Percentiles rank a stretch among this genome's conserved stretches.
Conservation (phyloP, 1,140 invertebrate species). For the Papilio aristodemus region DNA sequence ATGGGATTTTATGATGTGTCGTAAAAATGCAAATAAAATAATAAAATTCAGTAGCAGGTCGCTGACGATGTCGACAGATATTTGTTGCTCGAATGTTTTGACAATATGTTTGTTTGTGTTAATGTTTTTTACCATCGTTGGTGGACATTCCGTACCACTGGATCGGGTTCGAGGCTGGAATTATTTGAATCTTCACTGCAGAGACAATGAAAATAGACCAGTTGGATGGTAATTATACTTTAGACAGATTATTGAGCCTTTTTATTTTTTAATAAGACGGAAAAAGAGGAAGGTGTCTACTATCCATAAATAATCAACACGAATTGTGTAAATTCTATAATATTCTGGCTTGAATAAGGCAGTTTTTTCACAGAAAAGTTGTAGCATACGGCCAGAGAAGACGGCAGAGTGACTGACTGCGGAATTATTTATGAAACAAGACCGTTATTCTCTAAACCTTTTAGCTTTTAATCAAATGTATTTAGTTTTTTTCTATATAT, state of each 20-base stretch:
- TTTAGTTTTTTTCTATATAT: no score
- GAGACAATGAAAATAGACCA: slow-evolving; percentile 47
- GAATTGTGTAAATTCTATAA: no score
- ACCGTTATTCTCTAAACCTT: no score
- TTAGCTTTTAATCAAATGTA: no score
- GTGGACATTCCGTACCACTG: neutral
- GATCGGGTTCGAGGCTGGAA: slow-evolving; percentile 37
- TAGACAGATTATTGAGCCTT: neutral
- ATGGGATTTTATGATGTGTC: neutral
- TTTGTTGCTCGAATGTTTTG: neutral
- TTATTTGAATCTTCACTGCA: slow-evolving; percentile 50
- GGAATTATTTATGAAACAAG: no score
- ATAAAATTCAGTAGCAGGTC: neutral
- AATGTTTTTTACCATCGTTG: neutral
- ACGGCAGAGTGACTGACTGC: no score
- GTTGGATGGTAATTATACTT: slow-evolving; percentile 51
- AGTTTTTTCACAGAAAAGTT: no score
- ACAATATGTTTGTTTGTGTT: slow-evolving; percentile 21
- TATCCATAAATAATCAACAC: no score
- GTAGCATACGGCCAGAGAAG: no score
- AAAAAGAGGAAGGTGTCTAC: no score
- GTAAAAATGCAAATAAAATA: neutral
- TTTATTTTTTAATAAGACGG: slow-evolving; percentile 5
- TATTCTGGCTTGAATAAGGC: no score
- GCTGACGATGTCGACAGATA: neutral